Conservation (phyloP, 2,797 vertebrate species). For the Anabas testudineus region DNA sequence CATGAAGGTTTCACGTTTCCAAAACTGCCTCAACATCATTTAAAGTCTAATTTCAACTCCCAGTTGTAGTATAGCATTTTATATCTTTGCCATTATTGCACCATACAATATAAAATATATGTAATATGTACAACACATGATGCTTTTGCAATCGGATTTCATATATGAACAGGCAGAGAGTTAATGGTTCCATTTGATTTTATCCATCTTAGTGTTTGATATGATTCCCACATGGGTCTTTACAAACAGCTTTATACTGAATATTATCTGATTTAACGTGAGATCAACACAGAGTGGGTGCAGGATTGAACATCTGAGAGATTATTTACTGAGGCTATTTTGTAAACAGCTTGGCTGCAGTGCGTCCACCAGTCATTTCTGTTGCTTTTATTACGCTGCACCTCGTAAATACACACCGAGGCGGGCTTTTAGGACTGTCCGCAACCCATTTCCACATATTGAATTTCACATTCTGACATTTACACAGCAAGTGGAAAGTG, state of each 20-base stretch:
- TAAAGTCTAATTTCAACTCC: background rate
- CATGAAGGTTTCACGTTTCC: background rate
- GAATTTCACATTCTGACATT: conserved; percentile 46
- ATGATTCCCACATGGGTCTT: conserved; percentile 10
- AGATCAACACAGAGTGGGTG: background rate
- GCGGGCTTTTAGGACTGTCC: conserved; percentile 7
- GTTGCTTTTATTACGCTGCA: conserved; percentile 21
- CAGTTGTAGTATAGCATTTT: background rate
- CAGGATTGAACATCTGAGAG: conserved; percentile 19
- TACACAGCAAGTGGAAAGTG: conserved; percentile 8
- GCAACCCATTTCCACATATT: conserved; percentile 36
- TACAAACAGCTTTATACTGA: conserved; percentile 10
- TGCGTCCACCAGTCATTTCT: background rate
- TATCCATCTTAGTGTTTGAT: background rate
- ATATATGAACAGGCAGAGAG: background rate
- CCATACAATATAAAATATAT: no score
- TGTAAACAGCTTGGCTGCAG: conserved; percentile 29
- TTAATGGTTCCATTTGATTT: background rate
- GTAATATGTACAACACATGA: no score
- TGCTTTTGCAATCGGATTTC: background rate
- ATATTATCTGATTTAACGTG: conserved; percentile 28
- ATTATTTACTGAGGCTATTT: conserved; percentile 29
- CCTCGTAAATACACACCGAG: conserved; percentile 19
- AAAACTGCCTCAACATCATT: background rate
- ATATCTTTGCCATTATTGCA: no score